These are phyloP conservation scores for Mormyrops attenuatus DNA, from an alignment of 2,797 vertebrate genomes.

Conservation along the genomic window DNA sequence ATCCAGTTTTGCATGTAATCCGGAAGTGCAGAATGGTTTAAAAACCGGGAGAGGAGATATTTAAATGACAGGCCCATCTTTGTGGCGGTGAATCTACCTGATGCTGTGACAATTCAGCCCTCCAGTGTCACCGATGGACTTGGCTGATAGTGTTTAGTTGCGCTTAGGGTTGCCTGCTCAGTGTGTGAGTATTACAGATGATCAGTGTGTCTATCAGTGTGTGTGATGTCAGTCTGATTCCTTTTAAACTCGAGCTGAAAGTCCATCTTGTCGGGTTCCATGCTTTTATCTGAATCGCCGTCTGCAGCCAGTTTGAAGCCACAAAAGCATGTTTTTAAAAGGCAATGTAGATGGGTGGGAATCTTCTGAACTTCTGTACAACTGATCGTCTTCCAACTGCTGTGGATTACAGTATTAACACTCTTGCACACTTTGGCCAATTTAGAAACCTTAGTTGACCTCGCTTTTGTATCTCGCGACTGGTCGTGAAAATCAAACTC, in stretches of 20 bases:
- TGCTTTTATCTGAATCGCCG: not conserved
- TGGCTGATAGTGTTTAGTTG: not conserved
- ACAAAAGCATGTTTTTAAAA: not conserved
- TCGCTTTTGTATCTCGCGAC: not conserved
- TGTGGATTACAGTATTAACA: not conserved
- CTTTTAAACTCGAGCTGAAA: not conserved
- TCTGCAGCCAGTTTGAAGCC: not conserved
- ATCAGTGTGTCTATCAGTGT: not conserved
- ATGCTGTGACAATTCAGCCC: not conserved
- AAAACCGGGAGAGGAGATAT: not conserved
- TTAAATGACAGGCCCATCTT: not conserved
- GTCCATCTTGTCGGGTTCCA: not conserved
- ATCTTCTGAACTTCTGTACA: not conserved
- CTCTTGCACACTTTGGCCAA: not conserved
- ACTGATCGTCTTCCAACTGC: not conserved
- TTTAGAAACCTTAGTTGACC: not conserved
- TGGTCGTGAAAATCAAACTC: not conserved
- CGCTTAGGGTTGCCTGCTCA: not conserved
- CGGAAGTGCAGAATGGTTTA: not conserved
- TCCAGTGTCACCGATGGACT: not conserved
- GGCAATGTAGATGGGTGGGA: not conserved
- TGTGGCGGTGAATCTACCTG: not conserved
- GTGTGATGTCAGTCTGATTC: not conserved
- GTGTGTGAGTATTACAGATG: not conserved
- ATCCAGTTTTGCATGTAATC: not conserved